Conservation (phyloP, 2,113 vertebrate species). For the Aldabrachelys gigantea region DNA sequence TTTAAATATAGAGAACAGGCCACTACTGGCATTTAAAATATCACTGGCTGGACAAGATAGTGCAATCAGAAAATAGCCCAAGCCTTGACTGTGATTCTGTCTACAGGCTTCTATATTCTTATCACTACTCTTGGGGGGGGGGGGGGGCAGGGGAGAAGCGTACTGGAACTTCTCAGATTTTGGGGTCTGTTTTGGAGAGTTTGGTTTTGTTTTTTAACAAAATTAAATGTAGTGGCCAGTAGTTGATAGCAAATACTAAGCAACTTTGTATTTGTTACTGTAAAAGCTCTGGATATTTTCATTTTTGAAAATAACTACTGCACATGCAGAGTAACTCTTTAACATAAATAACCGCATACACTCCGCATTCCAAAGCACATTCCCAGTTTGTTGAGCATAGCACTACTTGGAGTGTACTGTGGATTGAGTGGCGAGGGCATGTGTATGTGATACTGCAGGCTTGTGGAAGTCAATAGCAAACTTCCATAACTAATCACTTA, state of each 20-base stretch:
- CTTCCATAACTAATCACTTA: not conserved
- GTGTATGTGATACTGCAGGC: not conserved
- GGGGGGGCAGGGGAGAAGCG: not conserved
- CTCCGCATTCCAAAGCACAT: not conserved
- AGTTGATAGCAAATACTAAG: not conserved
- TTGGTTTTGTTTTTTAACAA: not conserved
- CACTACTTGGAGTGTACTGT: accelerated
- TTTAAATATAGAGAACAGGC: slow-evolving; percentile 67
- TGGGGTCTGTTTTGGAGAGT: not conserved
- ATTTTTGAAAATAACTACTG: not conserved
- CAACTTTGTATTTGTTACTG: not conserved
- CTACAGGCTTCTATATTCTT: not conserved
- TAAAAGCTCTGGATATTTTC: not conserved
- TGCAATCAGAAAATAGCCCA: slow-evolving; percentile 50
- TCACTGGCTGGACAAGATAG: slow-evolving; percentile 53
- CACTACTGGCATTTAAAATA: slow-evolving; percentile 56
- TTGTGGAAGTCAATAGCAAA: not conserved
- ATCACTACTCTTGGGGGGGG: not conserved
- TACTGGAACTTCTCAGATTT: not conserved
- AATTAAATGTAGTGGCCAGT: not conserved
- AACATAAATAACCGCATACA: not conserved
- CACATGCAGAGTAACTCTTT: not conserved
- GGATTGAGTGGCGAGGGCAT: accelerated
- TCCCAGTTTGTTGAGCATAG: accelerated
- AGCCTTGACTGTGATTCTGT: slow-evolving; percentile 9